Evolutionary conservation across 92 coral and sea anemone species (phyloP).

Genomic region (Porites evermanni): DNA sequence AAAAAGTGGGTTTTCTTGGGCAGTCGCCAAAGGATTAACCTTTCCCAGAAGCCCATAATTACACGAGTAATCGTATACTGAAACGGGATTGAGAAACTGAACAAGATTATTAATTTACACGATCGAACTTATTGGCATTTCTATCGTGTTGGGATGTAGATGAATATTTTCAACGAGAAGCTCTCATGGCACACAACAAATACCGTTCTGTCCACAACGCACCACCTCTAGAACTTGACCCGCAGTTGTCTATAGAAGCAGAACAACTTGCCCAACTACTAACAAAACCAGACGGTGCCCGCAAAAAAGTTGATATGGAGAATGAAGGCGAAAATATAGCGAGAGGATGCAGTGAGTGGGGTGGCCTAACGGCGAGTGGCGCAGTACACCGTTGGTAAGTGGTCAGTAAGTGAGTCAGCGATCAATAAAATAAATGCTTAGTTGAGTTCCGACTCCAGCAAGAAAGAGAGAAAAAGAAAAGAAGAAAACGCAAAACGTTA

Average conservation of each 20-base stretch:
- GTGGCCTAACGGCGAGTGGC: conserved; percentile 69
- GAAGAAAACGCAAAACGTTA: no score
- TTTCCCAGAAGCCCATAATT: no score
- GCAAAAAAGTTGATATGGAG: conserved; percentile 71
- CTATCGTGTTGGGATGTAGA: conserved; percentile 21
- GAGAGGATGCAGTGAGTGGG: conserved; percentile 83
- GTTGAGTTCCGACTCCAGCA: no score
- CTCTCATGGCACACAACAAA: conserved; percentile 79
- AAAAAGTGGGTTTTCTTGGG: no score
- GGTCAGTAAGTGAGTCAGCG: neutral
- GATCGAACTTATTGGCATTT: no score
- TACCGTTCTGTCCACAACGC: conserved; percentile 83
- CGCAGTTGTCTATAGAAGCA: conserved; percentile 75
- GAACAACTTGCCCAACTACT: conserved; percentile 70
- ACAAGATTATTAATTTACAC: neutral
- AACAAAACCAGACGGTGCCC: conserved; percentile 63
- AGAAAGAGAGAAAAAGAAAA: no score
- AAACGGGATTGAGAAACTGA: no score
- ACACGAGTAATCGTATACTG: no score
- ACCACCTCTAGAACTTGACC: conserved; percentile 61
- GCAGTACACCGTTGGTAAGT: conserved; percentile 78
- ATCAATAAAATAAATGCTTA: no score
- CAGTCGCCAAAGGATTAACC: no score
- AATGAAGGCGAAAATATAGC: conserved; percentile 92
- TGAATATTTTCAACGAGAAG: conserved; percentile 72